These are phyloP conservation scores for Agrochola lota DNA, from an alignment of 2,888 invertebrate genomes.

Conservation along the genomic window DNA sequence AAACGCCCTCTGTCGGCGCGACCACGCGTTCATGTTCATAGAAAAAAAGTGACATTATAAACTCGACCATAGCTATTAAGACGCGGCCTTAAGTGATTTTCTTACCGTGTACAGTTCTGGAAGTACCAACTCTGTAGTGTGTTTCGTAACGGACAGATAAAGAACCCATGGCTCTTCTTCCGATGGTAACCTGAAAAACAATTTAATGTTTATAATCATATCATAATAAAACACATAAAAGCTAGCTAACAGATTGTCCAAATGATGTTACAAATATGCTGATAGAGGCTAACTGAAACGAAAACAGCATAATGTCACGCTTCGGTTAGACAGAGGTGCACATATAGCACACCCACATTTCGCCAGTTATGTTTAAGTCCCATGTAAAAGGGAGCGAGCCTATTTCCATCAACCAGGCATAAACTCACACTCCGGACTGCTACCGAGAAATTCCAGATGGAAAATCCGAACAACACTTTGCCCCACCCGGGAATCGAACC, in stretches of 20 bases:
- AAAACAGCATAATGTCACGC: too few species aligned
- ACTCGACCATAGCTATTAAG: too few species aligned
- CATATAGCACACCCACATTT: background rate
- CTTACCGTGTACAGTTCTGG: constrained; percentile 90
- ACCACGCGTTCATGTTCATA: too few species aligned
- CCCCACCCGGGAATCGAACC: background rate
- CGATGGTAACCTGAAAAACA: constrained; percentile 82
- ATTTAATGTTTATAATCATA: background rate
- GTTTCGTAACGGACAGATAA: constrained; percentile 91
- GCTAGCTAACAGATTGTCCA: background rate
- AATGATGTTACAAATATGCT: too few species aligned
- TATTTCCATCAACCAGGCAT: background rate
- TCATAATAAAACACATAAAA: background rate
- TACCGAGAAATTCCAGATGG: background rate
- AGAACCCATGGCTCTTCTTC: constrained; percentile 87
- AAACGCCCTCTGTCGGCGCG: too few species aligned
- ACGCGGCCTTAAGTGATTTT: background rate
- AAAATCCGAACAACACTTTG: background rate
- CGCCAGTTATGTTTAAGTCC: background rate
- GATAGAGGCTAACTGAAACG: too few species aligned
- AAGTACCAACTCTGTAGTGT: constrained; percentile 91
- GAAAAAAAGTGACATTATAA: too few species aligned
- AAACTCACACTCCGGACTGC: background rate
- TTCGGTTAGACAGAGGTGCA: too few species aligned
- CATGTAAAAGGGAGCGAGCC: background rate